Evolutionary conservation across 2,888 invertebrate genomes (phyloP).

Genomic region (Taphrorychus bicolor): DNA sequence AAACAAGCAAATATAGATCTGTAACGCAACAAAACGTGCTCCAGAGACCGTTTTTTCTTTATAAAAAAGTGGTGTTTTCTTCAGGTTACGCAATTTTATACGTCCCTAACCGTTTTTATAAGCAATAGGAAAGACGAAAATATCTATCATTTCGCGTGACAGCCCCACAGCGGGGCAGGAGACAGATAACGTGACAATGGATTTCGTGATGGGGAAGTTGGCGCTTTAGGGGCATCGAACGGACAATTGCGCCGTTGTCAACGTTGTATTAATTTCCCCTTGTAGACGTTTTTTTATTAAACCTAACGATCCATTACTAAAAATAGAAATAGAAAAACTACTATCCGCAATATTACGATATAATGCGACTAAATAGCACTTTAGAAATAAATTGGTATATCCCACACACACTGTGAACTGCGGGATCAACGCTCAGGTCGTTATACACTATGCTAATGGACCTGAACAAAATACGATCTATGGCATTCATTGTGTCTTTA

Average conservation of each 20-base stretch:
- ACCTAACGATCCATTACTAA: too few relatives aligned
- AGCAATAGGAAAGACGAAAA: conserved; percentile 2
- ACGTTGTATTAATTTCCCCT: not conserved
- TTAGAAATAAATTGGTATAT: not conserved
- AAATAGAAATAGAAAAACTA: not conserved
- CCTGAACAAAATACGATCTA: not conserved
- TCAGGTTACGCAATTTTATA: not conserved
- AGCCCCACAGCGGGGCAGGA: conserved; percentile 2
- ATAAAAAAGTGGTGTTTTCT: not conserved
- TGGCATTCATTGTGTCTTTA: not conserved
- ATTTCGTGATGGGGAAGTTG: conserved; percentile 17
- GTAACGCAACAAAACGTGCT: not conserved
- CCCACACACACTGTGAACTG: not conserved
- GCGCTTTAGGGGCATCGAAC: conserved; percentile 20
- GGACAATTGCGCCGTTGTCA: conserved; percentile 17
- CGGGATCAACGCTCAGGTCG: not conserved
- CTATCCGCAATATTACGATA: not conserved
- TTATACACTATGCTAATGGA: not conserved
- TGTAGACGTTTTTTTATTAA: not conserved
- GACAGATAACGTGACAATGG: conserved; percentile 14
- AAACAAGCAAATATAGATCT: too few relatives aligned
- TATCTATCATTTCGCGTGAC: conserved; percentile 12
- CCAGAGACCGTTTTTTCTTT: too few relatives aligned
- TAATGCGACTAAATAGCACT: too few relatives aligned
- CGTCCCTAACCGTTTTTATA: not conserved